These are phyloP conservation scores for Zaprionus tsacasi DNA, from an alignment of 1,140 invertebrate species.

Conservation along the genomic window DNA sequence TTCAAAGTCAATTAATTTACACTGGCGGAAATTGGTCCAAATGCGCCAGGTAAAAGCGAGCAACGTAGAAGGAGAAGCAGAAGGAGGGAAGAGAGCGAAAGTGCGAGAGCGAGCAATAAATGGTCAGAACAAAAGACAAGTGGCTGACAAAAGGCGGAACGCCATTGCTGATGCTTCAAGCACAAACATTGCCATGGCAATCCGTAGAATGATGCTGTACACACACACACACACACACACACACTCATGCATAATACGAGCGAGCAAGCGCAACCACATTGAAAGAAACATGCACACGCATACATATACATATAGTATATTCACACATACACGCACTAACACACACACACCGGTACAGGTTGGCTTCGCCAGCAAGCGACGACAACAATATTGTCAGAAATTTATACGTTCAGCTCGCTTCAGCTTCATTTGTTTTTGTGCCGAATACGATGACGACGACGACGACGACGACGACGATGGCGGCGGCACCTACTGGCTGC, in stretches of 20 bases:
- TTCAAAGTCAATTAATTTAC: constrained; percentile 55
- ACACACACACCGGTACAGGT: constrained; percentile 33
- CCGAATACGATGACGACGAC: constrained; percentile 36
- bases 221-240: background rate
- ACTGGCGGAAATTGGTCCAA: constrained; percentile 47
- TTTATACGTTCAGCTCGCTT: constrained; percentile 39
- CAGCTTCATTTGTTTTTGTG: constrained; percentile 51
- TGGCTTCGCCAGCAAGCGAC: constrained; percentile 35
- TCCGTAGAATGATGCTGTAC: constrained; percentile 4
- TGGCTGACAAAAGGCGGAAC: constrained; percentile 20
- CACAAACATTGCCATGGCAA: constrained; percentile 37
- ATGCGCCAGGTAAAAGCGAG: constrained; percentile 13
- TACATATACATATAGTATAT: background rate
- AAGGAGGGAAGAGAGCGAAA: background rate
- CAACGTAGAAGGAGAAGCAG: background rate
- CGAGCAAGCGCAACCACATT: no score
- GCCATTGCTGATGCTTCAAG: constrained; percentile 17
- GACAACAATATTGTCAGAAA: constrained; percentile 46
- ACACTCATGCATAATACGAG: no score
- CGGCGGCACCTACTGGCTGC: background rate
- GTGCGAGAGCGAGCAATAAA: background rate
- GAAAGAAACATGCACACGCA: constrained; percentile 1
- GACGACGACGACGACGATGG: constrained; percentile 20
- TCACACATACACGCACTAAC: constrained; percentile 13
- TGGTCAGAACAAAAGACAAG: constrained; percentile 35